phyloP scores from a whole-genome alignment of 1,140 invertebrate species.

The Bathynomus jamesi region DNA sequence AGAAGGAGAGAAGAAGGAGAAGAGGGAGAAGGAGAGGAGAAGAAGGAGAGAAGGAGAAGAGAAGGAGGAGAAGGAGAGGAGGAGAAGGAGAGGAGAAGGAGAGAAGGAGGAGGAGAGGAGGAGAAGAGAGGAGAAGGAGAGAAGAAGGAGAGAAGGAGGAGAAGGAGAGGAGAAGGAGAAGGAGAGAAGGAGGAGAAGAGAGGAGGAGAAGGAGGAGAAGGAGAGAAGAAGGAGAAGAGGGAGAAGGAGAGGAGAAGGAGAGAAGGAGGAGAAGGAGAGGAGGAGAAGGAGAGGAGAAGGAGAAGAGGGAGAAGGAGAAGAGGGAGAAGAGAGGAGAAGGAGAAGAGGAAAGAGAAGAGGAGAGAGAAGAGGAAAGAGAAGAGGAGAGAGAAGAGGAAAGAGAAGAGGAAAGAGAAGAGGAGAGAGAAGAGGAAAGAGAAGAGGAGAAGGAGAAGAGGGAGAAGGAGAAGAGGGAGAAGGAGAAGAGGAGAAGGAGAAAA shows the following conservation, averaged over 20 bases:
- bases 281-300: not conserved
- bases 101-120: not conserved
- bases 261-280: not conserved
- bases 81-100: not conserved
- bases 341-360: not conserved
- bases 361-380: not conserved
- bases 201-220: not conserved
- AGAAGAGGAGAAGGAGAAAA: not conserved
- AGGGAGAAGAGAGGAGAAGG: not conserved
- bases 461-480: not conserved
- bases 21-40: not conserved
- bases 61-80: not conserved
- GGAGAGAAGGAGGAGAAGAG: not conserved
- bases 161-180: not conserved
- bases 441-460: not conserved
- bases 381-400: not conserved
- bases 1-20: not conserved
- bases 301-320: not conserved
- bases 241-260: not conserved
- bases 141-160: not conserved
- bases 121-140: not conserved
- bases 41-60: not conserved
- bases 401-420: not conserved
- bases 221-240: too few relatives aligned
- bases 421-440: not conserved